phyloP scores from a whole-genome alignment of 2,113 vertebrate species.

The Cyphomyrus discorhynchus region DNA sequence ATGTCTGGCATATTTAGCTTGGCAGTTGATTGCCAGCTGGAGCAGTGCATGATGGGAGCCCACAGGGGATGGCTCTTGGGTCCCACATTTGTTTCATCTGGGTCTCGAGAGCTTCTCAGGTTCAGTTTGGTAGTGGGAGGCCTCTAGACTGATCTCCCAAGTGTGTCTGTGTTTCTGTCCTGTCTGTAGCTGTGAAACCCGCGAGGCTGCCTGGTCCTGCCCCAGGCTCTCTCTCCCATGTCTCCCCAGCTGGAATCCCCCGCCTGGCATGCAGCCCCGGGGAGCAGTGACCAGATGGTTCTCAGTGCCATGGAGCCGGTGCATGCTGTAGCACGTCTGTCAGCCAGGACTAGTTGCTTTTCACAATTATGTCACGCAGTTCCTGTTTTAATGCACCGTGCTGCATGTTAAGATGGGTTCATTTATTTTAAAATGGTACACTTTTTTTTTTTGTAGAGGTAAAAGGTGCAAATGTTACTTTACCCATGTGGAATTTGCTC shows the following conservation, averaged over 20 bases:
- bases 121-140: neutral
- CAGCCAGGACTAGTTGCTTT: neutral
- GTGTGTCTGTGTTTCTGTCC: neutral
- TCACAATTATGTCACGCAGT: neutral
- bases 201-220: neutral
- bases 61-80: neutral
- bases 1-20: neutral
- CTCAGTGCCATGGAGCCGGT: neutral
- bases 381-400: neutral
- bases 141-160: neutral
- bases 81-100: neutral
- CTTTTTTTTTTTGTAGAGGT: neutral
- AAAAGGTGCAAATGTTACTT: neutral
- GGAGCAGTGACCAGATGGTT: neutral
- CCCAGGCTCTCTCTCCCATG: neutral
- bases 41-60: neutral
- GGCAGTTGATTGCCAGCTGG: neutral
- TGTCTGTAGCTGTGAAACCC: neutral
- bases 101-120: neutral
- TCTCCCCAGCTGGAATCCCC: neutral
- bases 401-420: neutral
- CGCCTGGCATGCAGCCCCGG: neutral
- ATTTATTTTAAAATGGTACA: neutral
- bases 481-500: neutral
- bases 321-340: neutral